Base-by-base conservation (phyloP, 2,888 invertebrate genomes). In the Miltochrista miniata region DNA sequence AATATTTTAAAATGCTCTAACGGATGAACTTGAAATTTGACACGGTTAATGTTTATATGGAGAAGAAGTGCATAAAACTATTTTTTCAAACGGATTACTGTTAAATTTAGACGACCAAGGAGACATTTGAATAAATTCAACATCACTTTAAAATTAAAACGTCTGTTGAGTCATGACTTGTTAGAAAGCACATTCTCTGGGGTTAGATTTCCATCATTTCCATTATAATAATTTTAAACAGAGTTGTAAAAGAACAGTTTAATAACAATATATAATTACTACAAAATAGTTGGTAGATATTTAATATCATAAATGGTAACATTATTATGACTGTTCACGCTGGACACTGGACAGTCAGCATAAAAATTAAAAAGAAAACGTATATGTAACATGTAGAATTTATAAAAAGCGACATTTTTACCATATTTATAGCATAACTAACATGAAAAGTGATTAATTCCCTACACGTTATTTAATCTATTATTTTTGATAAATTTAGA, bases 251-350 rank as follows among this genome's bases (percentile, higher is more conserved):
- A 38, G 8, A 33, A 37, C 8, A 13, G 3, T 10, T 48, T 30
- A 41, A 11, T 11, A 31, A 15, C 29, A 40, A n/a, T 13, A 40
- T 24, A 49, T 29, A 39, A 36, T 14, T 40, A 1, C 45, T 49
- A 49, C 45, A 36, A 45, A 36, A 41, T 14, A 41, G 18, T 24
- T 4, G 18, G 18, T 24, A 24, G 18, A 13, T 18, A 18, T 11
- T 34, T 34, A 13, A 13, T 36, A 35, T 49, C 15, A 12, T n/a
- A 39, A 1, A 39, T n/a, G 34, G 44, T 12, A 39, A 44, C 44
- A 44, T 15, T 33, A 29, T 29, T 1, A 11, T 37, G 29, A 11
- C 7, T 9, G 13, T 33, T 13, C 31, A 14, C 10, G 10, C 38
- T 15, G 15, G 29, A 39, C 12, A n/a, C 3, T 24, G 38, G 15